Base-by-base conservation (phyloP, 2,888 invertebrate species). In the Ophioninae sp. region DNA sequence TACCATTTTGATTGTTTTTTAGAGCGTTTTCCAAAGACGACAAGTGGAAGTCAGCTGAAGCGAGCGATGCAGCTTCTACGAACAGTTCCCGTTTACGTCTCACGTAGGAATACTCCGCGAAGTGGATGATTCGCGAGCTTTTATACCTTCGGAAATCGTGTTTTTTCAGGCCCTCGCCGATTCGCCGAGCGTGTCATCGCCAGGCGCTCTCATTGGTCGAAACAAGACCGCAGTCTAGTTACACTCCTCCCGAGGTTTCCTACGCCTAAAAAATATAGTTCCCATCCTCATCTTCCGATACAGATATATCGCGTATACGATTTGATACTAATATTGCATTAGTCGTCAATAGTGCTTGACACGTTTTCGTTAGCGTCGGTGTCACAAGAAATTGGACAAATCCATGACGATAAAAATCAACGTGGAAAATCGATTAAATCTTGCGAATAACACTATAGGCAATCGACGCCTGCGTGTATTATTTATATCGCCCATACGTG, bases 1-100 rank as follows among this genome's bases (percentile, higher is more conserved):
- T 56, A 86, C 86, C 86, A 86, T 86, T 82, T 86, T 86, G 77
- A 72, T 20, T 82, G 39, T 86, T 83, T 82, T 82, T 80, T 73
- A 20, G 65, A 59, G 41, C 37, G 59, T 44, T 84, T 73, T 75
- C 69, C 65, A 56, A 50, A 80, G 69, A 77, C 84, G 82, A 84
- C 65, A 72, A 81, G 80, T 44, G 59, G 67, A 79, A 79, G 86
- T 87, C 83, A 81, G 85, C 85, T 64, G 86, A 86, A 86, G 87
- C 83, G 77, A 83, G 72, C 81, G 79, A 85, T 87, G 86, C 77
- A 79, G 78, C 86, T 84, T 84, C 86, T 79, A 75, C 86, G 85
- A 86, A 86, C 86, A 82, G 72, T 76, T 67, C 30, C 59, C 70
- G 79, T 82, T 73, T 68, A 83, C 74, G 84, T 87, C 79, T 73